Base-by-base conservation (phyloP, 2,888 invertebrate species). In the Archips crataeganus region DNA sequence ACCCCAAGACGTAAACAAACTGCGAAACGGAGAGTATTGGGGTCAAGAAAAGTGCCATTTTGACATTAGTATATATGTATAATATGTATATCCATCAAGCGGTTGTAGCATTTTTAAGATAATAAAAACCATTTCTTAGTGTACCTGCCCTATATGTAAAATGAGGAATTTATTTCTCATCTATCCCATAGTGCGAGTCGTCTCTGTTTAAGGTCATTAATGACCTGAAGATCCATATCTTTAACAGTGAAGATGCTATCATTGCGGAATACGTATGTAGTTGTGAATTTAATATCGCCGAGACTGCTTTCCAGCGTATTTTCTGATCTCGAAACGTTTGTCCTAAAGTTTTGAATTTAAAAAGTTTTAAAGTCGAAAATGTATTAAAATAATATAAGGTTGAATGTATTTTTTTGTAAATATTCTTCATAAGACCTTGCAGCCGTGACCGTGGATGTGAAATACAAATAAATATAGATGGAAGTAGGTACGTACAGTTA, bases 381-480 rank as follows among this genome's bases (percentile, higher is more conserved):
- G 70, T 74, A 45, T 70, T 74, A 74, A 74, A 60, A 54, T 70
- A 74, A 51, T 61, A 42, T 74, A 65, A 74, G 74, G 65, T 69
- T 73, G 49, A 64, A 51, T 49, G 23, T 69, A 65, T 74, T 74
- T 74, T 39, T 74, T 70, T 74, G 74, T 74, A 74, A 70, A 74
- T 74, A 74, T 69, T 70, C 74, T 70, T 64, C 42, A 6, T 73
- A 64, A 70, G 74, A 69, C 36, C 61, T 49, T 69, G 8, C 61
- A 61, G 69, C 59, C 59, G 63, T 65, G 70, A 65, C 60, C 63
- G 74, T 70, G 74, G 70, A 70, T 70, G 65, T 70, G 69, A 70
- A 74, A 74, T 74, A 74, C 69, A 74, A 74, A 74, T 74, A 74
- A 74, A 69, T 51, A 36, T 70, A 74, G 60, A 61, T 74, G 64